Evolutionary conservation across 2,797 vertebrate species (phyloP).

Genomic region (Tadarida brasiliensis): DNA sequence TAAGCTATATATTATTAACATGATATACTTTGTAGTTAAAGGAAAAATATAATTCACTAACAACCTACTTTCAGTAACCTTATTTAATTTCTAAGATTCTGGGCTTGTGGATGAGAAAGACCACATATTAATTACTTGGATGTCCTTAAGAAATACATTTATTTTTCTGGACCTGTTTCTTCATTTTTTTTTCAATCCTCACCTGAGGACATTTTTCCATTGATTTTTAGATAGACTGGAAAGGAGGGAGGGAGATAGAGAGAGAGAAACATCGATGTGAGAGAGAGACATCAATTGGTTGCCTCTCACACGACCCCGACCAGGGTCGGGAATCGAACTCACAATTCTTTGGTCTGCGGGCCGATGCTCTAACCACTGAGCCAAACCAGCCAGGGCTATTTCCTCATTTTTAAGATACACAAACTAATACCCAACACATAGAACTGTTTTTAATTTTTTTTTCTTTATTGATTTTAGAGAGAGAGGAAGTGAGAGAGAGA

Average conservation of each 20-base stretch:
- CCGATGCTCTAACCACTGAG: too few species aligned
- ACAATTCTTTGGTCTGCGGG: too few species aligned
- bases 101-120: neutral
- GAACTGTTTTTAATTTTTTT: too few species aligned
- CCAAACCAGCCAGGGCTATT: neutral
- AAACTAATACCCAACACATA: neutral
- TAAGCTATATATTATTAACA: neutral
- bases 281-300: too few species aligned
- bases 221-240: too few species aligned
- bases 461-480: too few species aligned
- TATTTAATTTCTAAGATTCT: neutral
- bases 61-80: neutral
- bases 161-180: neutral
- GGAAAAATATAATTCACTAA: neutral
- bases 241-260: too few species aligned
- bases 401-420: neutral
- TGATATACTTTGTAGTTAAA: neutral
- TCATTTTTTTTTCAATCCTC: neutral
- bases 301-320: too few species aligned
- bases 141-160: neutral
- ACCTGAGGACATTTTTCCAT: too few species aligned
- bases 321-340: too few species aligned
- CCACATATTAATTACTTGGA: neutral
- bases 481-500: too few species aligned
- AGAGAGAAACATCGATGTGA: too few species aligned